Evolutionary conservation across 1,140 invertebrate genomes (phyloP), one percentile per base, ranked within the genome.

Genomic region (Lasaia peninsularis): DNA sequence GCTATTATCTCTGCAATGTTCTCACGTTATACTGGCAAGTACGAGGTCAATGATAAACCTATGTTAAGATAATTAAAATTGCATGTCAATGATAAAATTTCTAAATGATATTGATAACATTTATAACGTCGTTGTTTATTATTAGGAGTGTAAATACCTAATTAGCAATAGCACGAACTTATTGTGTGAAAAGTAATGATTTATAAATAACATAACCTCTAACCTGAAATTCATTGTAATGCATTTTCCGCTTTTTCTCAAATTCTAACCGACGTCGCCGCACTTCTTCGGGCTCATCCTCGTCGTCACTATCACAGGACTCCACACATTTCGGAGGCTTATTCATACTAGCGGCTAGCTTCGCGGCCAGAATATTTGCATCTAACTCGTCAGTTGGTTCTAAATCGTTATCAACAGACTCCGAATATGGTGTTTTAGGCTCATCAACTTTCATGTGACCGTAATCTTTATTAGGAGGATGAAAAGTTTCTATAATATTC

Each of bases 361-460:
- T 94, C 73, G 95, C 94, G 74, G 95, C 94, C 51, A 98, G 85
- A 54, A 94, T 90, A 52, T 92, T 91, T 2, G 95, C 93, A 86
- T 98, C 95, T 61, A 97, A 84, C 60, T 93, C 92, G 81, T 95
- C 94, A 70, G 92, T 90, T 48, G 93, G 92, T 58, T 93, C 92
- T 33, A 91, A 90, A 59, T 95, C 94, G 31, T 93, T 92, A 57
- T 94, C 93, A 56, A 94, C 92, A 65, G 95, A 94, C 63, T 90
- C 87, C 5, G 86, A 88, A 77, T 95, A 99, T 1, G 98, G 99
- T 8, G 99, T 99, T 90, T 98, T 97, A 33, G 98, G 97, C 88
- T 99, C 98, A 74, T 99, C 97, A 56, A 99, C 98, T 91, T 99
- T 99, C 97, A 99, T 99, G 78, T 98, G 97, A 8, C 98, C 98